Conservation (phyloP, 2,888 invertebrate genomes). For the Hermaeophaga mercurialis region DNA sequence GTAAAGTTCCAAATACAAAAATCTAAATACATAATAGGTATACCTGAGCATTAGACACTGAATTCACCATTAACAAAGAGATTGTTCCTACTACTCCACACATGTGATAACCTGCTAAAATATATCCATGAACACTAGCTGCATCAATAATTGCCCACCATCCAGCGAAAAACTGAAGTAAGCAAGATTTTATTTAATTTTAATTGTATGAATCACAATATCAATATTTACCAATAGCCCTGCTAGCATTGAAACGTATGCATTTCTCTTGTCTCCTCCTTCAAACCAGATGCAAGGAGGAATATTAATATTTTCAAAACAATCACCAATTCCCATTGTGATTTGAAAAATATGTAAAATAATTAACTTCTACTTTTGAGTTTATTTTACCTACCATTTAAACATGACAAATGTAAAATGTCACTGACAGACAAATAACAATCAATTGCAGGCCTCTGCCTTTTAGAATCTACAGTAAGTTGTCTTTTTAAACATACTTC, state of each 20-base stretch:
- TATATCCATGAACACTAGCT: slow-evolving; percentile 74
- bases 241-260: slow-evolving; percentile 81
- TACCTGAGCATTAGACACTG: slow-evolving; percentile 92
- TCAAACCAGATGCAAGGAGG: slow-evolving; percentile 85
- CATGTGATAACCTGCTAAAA: slow-evolving; percentile 80
- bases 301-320: slow-evolving; percentile 74
- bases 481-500: too few relatives aligned
- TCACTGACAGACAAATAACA: too few relatives aligned
- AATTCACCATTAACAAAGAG: slow-evolving; percentile 96
- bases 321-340: slow-evolving; percentile 48
- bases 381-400: too few relatives aligned
- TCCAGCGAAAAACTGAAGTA: slow-evolving; percentile 85
- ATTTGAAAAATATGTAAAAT: background rate
- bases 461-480: too few relatives aligned
- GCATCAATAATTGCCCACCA: slow-evolving; percentile 99
- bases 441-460: too few relatives aligned
- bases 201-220: slow-evolving; percentile 16
- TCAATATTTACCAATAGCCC: slow-evolving; percentile 76
- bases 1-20: too few relatives aligned
- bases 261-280: slow-evolving; percentile 83
- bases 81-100: slow-evolving; percentile 94
- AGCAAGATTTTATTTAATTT: slow-evolving; percentile 8
- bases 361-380: too few relatives aligned
- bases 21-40: background rate
- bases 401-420: too few relatives aligned